Base-by-base conservation (phyloP, 2,797 vertebrate species). In the Cryptoprocta ferox region DNA sequence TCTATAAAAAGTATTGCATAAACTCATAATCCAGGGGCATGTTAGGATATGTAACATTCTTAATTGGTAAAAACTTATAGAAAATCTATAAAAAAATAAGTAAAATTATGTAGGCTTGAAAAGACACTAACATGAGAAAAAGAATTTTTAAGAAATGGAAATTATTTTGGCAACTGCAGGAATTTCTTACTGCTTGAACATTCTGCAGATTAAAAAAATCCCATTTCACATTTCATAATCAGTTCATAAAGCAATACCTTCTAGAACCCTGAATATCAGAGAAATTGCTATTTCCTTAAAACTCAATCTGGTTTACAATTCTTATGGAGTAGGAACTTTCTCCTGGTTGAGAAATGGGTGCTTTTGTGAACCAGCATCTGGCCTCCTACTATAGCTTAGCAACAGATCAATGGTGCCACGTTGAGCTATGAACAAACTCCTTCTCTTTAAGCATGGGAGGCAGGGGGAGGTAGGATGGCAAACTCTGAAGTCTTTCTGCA, bases 281-380 rank as follows among this genome's bases (percentile, higher is more conserved):
- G 8, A 91, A 78, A 48, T 88, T 89, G 37, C 78, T 63, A 12
- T 78, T 79, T 85, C 12, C 42, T 71, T 91, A 84, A 91, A 95
- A 56, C 16, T 80, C 93, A 53, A 35, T 76, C 24, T 83, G n/a
- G 21, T 8, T 81, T 73, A 66, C 2, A 82, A 39, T 80, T 24
- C n/a, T 5, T 13, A 14, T 24, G 14, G 30, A 5, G 5, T 66
- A 63, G 88, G 39, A 48, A 42, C 68, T 78, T 68, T 35, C 14
- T 91, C 19, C 61, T 11, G 35, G 28, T 42, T 83, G 30, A 94
- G 65, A 39, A 56, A 68, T 14, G 21, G 1, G 13, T 80, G 18
- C 30, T 84, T 89, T 91, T 11, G 32, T 48, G 35, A 87, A 28
- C 37, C 6, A 53, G 21, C 18, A 12, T 59, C 73, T 53, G 71